Percentiles rank a stretch among this genome's conserved stretches.
Conservation (phyloP, 2,888 invertebrate species). For the Sthenelais limicola region DNA sequence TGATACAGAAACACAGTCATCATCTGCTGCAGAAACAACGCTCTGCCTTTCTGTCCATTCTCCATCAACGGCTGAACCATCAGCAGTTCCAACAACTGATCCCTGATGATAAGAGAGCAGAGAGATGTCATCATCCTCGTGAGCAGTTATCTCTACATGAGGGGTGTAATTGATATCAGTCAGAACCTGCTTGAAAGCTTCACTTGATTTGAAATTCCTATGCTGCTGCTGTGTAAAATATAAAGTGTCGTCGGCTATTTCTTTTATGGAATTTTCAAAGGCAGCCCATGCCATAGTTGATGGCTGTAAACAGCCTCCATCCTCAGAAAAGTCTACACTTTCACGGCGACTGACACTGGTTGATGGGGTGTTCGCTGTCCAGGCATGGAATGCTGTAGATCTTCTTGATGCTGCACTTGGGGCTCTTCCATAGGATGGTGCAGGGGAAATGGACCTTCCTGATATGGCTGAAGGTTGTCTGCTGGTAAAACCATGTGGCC, state of each 20-base stretch:
- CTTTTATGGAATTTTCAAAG: conserved; percentile 18
- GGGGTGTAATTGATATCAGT: conserved; percentile 28
- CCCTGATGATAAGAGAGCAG: conserved; percentile 9
- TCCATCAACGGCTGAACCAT: conserved; percentile 4
- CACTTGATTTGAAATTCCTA: conserved; percentile 10
- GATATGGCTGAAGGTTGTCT: background rate
- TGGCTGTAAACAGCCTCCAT: background rate
- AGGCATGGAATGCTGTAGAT: background rate
- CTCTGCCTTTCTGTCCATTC: conserved; percentile 21
- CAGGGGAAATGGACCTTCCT: background rate
- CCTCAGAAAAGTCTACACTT: conserved; percentile 9
- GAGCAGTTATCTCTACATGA: background rate
- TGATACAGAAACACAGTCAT: conserved; percentile 14
- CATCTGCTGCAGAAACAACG: conserved; percentile 20
- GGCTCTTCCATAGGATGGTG: background rate
- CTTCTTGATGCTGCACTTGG: background rate
- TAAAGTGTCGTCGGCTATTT: conserved; percentile 22
- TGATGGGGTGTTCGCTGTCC: background rate
- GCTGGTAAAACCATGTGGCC: background rate
- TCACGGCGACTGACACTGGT: background rate
- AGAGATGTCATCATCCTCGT: conserved; percentile 23
- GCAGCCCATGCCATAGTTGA: conserved; percentile 1
- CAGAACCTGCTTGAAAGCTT: conserved; percentile 28
- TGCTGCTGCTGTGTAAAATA: conserved; percentile 4
- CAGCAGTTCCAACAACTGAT: background rate